Evolutionary conservation across 2,113 vertebrate species (phyloP), one percentile per base, ranked within the genome.

Genomic region (Calonectris borealis): DNA sequence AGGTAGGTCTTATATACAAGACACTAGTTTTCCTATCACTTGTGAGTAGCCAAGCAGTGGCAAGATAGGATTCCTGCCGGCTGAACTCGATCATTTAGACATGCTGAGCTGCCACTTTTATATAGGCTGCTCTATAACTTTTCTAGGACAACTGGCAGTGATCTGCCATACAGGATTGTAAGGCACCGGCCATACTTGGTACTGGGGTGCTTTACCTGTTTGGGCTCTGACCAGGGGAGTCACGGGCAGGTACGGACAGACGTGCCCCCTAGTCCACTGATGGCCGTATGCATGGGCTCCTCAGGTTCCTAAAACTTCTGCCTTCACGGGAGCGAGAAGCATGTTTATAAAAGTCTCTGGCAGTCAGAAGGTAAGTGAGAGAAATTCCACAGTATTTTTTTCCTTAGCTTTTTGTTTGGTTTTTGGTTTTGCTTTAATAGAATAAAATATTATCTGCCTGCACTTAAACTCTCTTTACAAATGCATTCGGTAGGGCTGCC

Each of bases 391-490:
- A 3, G n/a, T 83, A 42, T 76, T 96, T 92, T 69, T 70, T 91
- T 60, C 10, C 38, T 70, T 58, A 48, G 86, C 38, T 79, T 89
- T 93, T 76, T 70, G 46, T 69, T 95, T 89, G 49, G 21, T 32
- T 89, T 93, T 85, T 48, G 73, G 77, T 65, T 96, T 95, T 93
- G 36, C 86, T 81, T 46, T 83, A 89, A 61, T 90, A 90, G 75
- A 79, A 91, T 93, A 94, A 96, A 91, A 92, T 96, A 95, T 93
- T 95, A 57, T 91, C 58, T 93, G 78, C 51, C 38, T 88, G 55
- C 51, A 78, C 82, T 97, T 96, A 81, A 88, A 90, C 86, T 93
- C 48, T 69, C 73, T 69, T 94, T 90, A 90, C 36, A 85, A 89
- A 96, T 95, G 58, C 48, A 5, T 93, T 86, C 1, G 2, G 84